These are phyloP conservation scores for Hirtodrosophila duncani DNA, from an alignment of 2,888 invertebrate species.

Conservation along the genomic window DNA sequence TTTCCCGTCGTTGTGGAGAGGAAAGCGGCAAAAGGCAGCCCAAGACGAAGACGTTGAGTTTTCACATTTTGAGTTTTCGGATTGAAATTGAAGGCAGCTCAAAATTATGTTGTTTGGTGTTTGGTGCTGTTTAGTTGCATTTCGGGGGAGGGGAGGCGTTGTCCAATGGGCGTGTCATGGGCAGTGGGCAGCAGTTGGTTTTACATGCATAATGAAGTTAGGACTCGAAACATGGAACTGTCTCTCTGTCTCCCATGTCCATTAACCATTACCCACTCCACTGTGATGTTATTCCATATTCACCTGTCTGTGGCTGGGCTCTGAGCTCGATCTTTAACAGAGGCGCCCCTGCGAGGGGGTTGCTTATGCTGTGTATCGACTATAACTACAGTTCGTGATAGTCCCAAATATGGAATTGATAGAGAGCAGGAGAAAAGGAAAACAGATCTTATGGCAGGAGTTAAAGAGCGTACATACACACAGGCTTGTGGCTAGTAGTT, in stretches of 20 bases:
- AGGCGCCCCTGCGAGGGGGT: no score
- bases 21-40: constrained; percentile 6
- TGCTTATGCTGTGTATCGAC: no score
- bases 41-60: constrained; percentile 41
- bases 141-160: constrained; percentile 32
- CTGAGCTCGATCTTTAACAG: no score
- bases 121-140: constrained; percentile 1
- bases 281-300: no score
- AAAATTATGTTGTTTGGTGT: constrained; percentile 21
- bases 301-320: no score
- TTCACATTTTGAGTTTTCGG: constrained; percentile 29
- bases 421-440: no score
- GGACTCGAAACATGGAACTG: not conserved
- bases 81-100: constrained; percentile 41
- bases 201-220: not conserved
- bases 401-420: no score
- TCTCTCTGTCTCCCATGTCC: no score
- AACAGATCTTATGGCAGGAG: no score
- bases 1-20: constrained; percentile 57
- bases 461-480: no score
- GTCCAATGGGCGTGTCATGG: constrained; percentile 30
- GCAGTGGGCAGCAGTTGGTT: constrained; percentile 24
- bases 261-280: constrained; percentile 9
- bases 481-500: no score
- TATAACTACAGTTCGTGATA: no score